phyloP scores from a whole-genome alignment of 2,797 vertebrate species.

The Eurystomus glaucurus region DNA sequence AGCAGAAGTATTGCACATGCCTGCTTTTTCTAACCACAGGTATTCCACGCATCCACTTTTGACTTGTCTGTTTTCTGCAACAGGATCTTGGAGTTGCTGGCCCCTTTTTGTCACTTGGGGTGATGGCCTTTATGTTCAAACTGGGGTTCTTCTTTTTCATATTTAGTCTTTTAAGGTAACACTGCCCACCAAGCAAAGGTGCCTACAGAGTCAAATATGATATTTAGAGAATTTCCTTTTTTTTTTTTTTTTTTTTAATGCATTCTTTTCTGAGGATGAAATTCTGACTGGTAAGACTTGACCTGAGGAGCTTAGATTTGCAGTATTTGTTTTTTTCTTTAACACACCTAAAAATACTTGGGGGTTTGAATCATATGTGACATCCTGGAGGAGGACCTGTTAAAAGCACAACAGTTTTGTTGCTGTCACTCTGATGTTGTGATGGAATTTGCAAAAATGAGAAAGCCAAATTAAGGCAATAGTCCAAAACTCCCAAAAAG shows the following conservation, averaged over 20 bases:
- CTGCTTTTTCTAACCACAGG: neutral
- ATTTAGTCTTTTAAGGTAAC: neutral
- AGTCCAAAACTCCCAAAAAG: neutral
- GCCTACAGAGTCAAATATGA: fast-evolving
- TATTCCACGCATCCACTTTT: neutral
- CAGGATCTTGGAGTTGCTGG: neutral
- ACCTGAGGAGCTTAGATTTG: neutral
- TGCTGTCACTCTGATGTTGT: neutral
- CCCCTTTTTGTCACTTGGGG: neutral
- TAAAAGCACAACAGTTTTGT: neutral
- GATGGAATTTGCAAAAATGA: neutral
- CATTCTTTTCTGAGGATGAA: neutral
- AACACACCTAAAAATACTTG: neutral
- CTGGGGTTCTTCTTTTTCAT: neutral
- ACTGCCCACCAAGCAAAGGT: neutral
- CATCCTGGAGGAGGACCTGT: neutral
- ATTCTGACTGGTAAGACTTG: neutral
- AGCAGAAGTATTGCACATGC: neutral
- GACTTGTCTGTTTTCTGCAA: neutral
- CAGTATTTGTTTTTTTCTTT: neutral
- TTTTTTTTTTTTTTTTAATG: no score
- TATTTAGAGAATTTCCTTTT: neutral
- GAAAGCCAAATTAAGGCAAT: neutral
- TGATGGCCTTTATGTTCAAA: neutral
- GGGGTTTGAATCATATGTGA: fast-evolving